Conservation (phyloP, 2,797 vertebrate species). For the Channa striata region DNA sequence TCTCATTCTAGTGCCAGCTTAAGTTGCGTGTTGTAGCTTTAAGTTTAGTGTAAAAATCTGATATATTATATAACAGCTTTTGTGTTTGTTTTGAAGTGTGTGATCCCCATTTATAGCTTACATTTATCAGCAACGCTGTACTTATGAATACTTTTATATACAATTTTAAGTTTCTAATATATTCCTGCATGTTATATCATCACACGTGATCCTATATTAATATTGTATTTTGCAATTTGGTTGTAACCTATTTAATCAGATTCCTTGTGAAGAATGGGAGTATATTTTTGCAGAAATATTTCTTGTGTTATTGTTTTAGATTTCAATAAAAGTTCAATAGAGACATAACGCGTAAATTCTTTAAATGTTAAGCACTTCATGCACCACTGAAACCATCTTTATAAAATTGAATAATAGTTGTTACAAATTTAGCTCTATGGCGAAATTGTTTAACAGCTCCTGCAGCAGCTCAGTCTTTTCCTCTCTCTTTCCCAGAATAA, state of each 20-base stretch:
- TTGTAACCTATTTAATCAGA: constrained; percentile 78
- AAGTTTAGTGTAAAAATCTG: constrained; percentile 37
- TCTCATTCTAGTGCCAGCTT: too few species aligned
- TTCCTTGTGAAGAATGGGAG: constrained; percentile 67
- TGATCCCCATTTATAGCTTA: constrained; percentile 47
- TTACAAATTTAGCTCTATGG: constrained; percentile 33
- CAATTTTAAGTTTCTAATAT: constrained; percentile 73
- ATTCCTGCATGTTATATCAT: constrained; percentile 74
- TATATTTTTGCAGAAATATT: constrained; percentile 81
- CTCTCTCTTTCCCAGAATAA: constrained; percentile 34
- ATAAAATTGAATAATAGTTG: constrained; percentile 39
- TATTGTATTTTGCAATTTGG: constrained; percentile 62
- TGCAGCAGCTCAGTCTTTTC: constrained; percentile 44
- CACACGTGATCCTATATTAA: constrained; percentile 52
- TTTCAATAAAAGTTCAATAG: constrained; percentile 71
- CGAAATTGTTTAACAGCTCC: constrained; percentile 26
- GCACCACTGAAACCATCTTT: constrained; percentile 12
- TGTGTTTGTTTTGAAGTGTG: constrained; percentile 28
- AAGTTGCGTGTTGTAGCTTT: too few species aligned
- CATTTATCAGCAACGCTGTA: constrained; percentile 45
- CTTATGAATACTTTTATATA: constrained; percentile 51
- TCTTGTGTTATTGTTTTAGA: constrained; percentile 65
- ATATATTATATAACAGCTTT: constrained; percentile 20
- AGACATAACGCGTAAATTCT: constrained; percentile 41
- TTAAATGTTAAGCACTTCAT: constrained; percentile 37